Evolutionary conservation across 92 coral and sea anemone genomes (phyloP).

Genomic region (Heteractis magnifica): DNA sequence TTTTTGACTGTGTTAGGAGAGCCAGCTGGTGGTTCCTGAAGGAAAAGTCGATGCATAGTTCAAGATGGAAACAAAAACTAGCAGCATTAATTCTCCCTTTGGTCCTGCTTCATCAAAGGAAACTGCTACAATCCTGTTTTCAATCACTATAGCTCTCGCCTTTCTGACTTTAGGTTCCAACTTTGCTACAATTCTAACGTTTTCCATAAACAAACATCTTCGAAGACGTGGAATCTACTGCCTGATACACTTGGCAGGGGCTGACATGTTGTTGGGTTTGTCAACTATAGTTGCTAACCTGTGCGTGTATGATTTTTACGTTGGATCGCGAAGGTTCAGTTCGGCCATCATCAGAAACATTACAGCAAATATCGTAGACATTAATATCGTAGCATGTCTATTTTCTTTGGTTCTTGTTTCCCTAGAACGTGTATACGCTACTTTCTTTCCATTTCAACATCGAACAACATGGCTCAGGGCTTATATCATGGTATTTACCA

Average conservation of each 20-base stretch:
- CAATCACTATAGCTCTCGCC: neutral
- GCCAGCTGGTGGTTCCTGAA: no score
- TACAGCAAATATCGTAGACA: neutral
- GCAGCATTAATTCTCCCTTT: no score
- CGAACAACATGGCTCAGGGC: neutral
- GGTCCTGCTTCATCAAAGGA: neutral
- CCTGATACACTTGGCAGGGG: constrained; percentile 17
- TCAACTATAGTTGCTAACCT: neutral
- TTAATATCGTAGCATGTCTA: neutral
- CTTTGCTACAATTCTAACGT: constrained; percentile 20
- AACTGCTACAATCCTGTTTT: neutral
- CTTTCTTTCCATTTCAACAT: constrained; percentile 18
- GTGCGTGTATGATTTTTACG: neutral
- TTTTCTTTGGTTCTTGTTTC: constrained; percentile 16
- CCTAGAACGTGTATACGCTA: constrained; percentile 19
- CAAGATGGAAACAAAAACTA: no score
- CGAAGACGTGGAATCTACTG: constrained; percentile 25
- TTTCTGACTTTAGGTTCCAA: constrained; percentile 15
- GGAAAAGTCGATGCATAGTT: no score
- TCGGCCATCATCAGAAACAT: neutral
- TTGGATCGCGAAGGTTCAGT: neutral
- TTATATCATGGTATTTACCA: neutral
- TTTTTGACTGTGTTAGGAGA: no score
- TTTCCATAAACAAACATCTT: constrained; percentile 22
- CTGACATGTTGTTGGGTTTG: constrained; percentile 15